Evolutionary conservation across 2,113 vertebrate species (phyloP).

Genomic region (Brachyhypopomus occidentalis): DNA sequence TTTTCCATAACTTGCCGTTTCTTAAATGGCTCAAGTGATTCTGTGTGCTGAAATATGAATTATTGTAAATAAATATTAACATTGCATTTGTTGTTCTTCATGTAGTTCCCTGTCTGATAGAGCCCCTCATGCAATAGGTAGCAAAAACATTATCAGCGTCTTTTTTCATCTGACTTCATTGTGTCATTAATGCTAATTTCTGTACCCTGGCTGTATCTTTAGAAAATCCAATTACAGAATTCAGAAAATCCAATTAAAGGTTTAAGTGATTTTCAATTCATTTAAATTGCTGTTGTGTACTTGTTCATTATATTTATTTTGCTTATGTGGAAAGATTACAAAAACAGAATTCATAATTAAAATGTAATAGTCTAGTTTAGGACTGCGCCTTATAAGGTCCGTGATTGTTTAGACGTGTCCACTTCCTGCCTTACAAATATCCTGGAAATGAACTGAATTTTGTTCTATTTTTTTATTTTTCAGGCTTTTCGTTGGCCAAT

Average conservation of each 20-base stretch:
- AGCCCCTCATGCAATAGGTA: conserved; percentile 10
- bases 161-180: background rate
- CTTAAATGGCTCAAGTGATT: background rate
- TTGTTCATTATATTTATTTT: conserved; percentile 23
- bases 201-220: conserved; percentile 23
- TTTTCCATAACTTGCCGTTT: background rate
- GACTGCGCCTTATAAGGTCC: background rate
- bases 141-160: background rate
- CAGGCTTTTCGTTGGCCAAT: conserved; percentile 93
- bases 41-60: background rate
- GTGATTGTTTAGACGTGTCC: background rate
- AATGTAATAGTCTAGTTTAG: background rate
- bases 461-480: conserved; percentile 22
- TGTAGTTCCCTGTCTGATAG: conserved; percentile 34
- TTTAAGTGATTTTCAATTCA: conserved; percentile 12
- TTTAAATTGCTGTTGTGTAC: background rate
- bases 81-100: background rate
- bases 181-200: background rate
- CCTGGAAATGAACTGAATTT: background rate
- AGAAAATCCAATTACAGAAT: conserved; percentile 24
- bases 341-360: background rate
- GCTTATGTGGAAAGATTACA: background rate
- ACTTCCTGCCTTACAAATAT: background rate
- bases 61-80: background rate
- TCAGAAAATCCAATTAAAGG: conserved; percentile 17